Percentiles rank a stretch among this genome's conserved stretches.
These are phyloP conservation scores for Vespertilio murinus DNA, from an alignment of 2,797 vertebrate genomes.

Conservation along the genomic window DNA sequence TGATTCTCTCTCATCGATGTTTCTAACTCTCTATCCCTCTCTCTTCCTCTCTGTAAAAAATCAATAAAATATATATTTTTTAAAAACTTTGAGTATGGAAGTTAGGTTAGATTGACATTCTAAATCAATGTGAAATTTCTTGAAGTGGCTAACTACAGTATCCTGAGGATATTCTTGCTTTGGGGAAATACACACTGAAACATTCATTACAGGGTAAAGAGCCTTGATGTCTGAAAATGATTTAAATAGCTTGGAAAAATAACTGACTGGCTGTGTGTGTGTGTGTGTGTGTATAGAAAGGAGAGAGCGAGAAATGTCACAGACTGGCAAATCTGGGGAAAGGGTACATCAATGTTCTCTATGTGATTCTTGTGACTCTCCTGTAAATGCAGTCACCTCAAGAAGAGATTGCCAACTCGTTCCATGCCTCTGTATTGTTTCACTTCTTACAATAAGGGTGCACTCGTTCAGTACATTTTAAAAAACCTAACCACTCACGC, in stretches of 20 bases:
- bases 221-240: not conserved
- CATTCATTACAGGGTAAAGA: constrained; percentile 1
- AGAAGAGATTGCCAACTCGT: not conserved
- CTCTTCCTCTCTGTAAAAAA: no score
- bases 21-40: no score
- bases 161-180: constrained; percentile 8
- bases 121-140: constrained; percentile 27
- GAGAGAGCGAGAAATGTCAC: not conserved
- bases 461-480: not conserved
- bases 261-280: not conserved
- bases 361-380: not conserved
- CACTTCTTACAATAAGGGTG: not conserved
- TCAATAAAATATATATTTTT: no score
- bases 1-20: no score
- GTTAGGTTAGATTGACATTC: constrained; percentile 32
- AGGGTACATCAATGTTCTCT: not conserved
- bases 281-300: no score
- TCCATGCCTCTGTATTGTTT: not conserved
- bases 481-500: not conserved
- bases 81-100: not conserved
- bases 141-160: not conserved
- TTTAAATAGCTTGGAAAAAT: constrained; percentile 9
- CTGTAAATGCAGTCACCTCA: not conserved
- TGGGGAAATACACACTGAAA: constrained; percentile 34
- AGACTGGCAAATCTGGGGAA: not conserved